Percentiles rank a stretch among this genome's conserved stretches.
phyloP scores from a whole-genome alignment of 1,140 invertebrate genomes.

The Drosophila oshimai region DNA sequence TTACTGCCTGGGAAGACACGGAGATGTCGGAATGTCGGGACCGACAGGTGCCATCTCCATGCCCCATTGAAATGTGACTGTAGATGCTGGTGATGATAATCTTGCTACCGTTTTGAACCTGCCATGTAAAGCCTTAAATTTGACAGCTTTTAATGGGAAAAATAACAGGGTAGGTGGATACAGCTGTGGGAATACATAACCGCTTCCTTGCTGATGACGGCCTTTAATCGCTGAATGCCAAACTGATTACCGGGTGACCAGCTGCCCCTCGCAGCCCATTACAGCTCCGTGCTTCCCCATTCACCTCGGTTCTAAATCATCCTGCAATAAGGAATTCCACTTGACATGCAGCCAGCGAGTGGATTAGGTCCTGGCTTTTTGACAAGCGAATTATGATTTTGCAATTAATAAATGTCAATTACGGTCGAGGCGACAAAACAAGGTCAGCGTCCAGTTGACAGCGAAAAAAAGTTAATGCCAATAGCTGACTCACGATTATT shows the following conservation, averaged over 20 bases:
- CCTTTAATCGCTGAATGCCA: slow-evolving; percentile 71
- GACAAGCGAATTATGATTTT: slow-evolving; percentile 78
- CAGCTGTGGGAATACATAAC: slow-evolving; percentile 50
- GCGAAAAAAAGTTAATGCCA: too few species aligned
- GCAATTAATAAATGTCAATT: slow-evolving; percentile 82
- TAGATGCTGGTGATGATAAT: slow-evolving; percentile 24
- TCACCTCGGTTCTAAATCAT: slow-evolving; percentile 58
- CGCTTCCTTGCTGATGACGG: slow-evolving; percentile 60
- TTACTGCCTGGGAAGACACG: slow-evolving; percentile 56
- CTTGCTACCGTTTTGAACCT: slow-evolving; percentile 58
- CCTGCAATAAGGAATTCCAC: slow-evolving; percentile 35
- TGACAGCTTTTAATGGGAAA: slow-evolving; percentile 70
- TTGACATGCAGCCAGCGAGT: slow-evolving; percentile 44
- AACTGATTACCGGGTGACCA: slow-evolving; percentile 41
- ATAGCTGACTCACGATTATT: slow-evolving; percentile 51
- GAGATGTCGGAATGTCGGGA: slow-evolving; percentile 32
- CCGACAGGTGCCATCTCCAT: slow-evolving; percentile 63
- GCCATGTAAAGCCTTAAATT: slow-evolving; percentile 79
- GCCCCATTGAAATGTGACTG: slow-evolving; percentile 14
- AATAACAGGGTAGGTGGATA: background rate
- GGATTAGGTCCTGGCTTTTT: slow-evolving; percentile 26
- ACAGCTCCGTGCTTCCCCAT: slow-evolving; percentile 4
- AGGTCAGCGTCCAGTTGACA: slow-evolving; percentile 52
- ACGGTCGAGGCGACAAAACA: slow-evolving; percentile 60
- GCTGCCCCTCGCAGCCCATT: slow-evolving; percentile 33